Evolutionary conservation across 1,140 invertebrate species (phyloP).

Genomic region (Drosophila obscura): DNA sequence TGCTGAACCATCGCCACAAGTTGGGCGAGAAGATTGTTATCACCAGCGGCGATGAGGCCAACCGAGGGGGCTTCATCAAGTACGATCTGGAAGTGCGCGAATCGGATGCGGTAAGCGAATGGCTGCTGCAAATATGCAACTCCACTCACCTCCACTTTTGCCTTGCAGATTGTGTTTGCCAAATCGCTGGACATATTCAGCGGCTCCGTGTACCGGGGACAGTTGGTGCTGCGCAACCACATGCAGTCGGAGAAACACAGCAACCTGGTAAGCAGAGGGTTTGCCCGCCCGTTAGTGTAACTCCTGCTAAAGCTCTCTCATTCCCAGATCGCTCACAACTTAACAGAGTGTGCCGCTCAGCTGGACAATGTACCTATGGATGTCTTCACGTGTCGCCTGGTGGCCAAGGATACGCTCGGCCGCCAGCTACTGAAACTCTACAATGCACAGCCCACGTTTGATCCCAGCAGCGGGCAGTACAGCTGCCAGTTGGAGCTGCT

Average conservation of each 20-base stretch:
- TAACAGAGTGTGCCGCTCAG: conserved; percentile 62
- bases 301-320: neutral
- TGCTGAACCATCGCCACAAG: conserved; percentile 64
- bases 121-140: neutral
- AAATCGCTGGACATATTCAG: conserved; percentile 81
- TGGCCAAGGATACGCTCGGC: conserved; percentile 64
- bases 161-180: conserved; percentile 70
- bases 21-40: conserved; percentile 75
- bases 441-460: conserved; percentile 69
- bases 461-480: conserved; percentile 58
- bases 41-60: conserved; percentile 65
- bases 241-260: conserved; percentile 77
- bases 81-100: conserved; percentile 82
- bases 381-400: conserved; percentile 65
- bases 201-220: conserved; percentile 67
- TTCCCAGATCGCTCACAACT: conserved; percentile 66
- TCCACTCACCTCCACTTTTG: neutral
- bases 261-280: conserved; percentile 64
- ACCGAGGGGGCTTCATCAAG: conserved; percentile 64
- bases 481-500: conserved; percentile 65
- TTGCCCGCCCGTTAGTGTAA: too few species aligned
- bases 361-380: conserved; percentile 58
- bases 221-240: conserved; percentile 79
- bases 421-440: conserved; percentile 67
- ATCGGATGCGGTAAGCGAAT: conserved; percentile 67